These are phyloP conservation scores for Caenorhabditis briggsae DNA, from an alignment of 1,140 invertebrate genomes.

Conservation along the genomic window DNA sequence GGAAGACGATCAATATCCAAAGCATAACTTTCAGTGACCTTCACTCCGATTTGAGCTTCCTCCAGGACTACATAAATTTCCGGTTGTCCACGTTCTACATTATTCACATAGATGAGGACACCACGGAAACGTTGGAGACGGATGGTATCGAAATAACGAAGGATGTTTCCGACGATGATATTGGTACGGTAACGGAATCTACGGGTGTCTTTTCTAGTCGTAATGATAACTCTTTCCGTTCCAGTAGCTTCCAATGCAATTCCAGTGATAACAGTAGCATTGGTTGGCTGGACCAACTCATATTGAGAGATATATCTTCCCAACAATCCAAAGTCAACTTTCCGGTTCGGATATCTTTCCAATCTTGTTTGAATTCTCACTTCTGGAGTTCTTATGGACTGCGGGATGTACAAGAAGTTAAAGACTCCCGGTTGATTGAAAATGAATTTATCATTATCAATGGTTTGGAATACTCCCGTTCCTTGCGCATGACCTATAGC, in stretches of 20 bases:
- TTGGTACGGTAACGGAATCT: conserved; percentile 76
- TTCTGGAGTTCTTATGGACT: conserved; percentile 74
- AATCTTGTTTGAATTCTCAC: conserved; percentile 76
- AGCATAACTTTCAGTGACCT: conserved; percentile 75
- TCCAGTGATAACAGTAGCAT: conserved; percentile 76
- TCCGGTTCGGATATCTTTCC: conserved; percentile 76
- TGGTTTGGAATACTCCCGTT: conserved; percentile 75
- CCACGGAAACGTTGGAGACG: conserved; percentile 74
- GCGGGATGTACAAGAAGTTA: conserved; percentile 76
- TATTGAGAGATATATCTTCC: conserved; percentile 76
- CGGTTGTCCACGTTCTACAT: conserved; percentile 76
- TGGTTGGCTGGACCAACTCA: conserved; percentile 76
- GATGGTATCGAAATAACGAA: conserved; percentile 77
- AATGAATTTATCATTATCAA: conserved; percentile 78
- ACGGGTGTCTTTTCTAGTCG: conserved; percentile 74
- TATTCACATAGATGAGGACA: conserved; percentile 76
- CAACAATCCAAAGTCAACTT: conserved; percentile 76
- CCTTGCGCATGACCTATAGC: conserved; percentile 71
- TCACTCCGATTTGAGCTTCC: conserved; percentile 75
- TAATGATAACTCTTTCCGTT: conserved; percentile 74
- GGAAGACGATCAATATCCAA: conserved; percentile 77
- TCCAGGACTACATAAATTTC: conserved; percentile 78
- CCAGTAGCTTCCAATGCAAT: conserved; percentile 76
- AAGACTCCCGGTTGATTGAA: conserved; percentile 78
- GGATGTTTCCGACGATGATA: conserved; percentile 76